Evolutionary conservation across 2,888 invertebrate genomes (phyloP), one percentile per base, ranked within the genome.

Genomic region (Sisyra nigra): DNA sequence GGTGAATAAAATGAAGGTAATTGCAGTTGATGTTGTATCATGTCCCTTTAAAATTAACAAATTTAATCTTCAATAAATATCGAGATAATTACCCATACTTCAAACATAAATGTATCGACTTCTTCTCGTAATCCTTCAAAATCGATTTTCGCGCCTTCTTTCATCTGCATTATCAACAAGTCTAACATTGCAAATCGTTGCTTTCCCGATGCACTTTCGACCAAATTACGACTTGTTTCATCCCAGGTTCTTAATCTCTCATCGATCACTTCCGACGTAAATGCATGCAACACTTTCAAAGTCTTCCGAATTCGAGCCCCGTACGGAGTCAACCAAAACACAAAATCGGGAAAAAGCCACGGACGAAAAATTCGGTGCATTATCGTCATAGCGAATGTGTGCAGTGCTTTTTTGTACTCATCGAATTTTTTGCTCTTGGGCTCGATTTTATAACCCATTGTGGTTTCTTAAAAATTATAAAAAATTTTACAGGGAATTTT

Each of bases 31-130:
- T 1, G 74, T 73, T 0, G 77, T 78, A 45, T 78, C 78, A 51
- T 76, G 76, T 1, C 77, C 73, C 72, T 72, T 52, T 42, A 46
- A 46, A 41, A 24, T 41, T 44, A 44, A 13, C 24, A 37, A 35
- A 7, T n/a, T 10, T 40, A 19, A 19, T 13, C 19, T n/a, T n/a
- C n/a, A n/a, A n/a, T n/a, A n/a, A n/a, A n/a, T n/a, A n/a, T n/a
- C n/a, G n/a, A n/a, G n/a, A n/a, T n/a, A 24, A 24, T 24, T 24
- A 5, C 24, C 24, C 24, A 24, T 52, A 66, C 74, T 56, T 69
- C 74, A 55, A 74, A 73, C 69, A 74, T 72, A 45, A 75, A 74
- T 0, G 74, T 75, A 47, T 74, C 73, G 2, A 75, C 74, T 41
- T 41, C 41, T 41, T 41, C 41, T 31, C 32, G 14, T 3, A 41